phyloP scores from a whole-genome alignment of 2,888 invertebrate genomes.

The Idaea aversata region DNA sequence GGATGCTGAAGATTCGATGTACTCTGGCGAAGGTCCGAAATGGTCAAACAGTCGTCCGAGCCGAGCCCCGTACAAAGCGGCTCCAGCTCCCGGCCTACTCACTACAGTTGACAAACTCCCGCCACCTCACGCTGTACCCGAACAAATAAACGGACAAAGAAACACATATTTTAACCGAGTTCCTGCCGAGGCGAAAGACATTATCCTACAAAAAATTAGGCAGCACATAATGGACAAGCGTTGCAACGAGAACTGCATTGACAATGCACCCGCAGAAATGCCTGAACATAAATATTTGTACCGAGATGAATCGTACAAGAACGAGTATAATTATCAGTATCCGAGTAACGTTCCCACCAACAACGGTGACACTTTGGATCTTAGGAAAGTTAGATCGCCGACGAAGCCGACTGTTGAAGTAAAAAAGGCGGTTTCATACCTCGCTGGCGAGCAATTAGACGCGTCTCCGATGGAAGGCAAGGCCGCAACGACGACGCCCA shows the following conservation, averaged over 20 bases:
- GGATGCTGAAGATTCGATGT: slow-evolving; percentile 67
- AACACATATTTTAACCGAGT: slow-evolving; percentile 67
- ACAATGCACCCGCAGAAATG: slow-evolving; percentile 43
- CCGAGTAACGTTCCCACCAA: slow-evolving; percentile 43
- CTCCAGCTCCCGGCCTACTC: slow-evolving; percentile 66
- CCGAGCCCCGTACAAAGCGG: slow-evolving; percentile 38
- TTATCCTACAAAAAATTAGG: slow-evolving; percentile 74
- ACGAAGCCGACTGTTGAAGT: slow-evolving; percentile 45
- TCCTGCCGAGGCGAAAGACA: slow-evolving; percentile 72
- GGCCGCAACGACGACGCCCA: slow-evolving; percentile 21
- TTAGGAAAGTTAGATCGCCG: slow-evolving; percentile 71
- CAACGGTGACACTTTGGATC: slow-evolving; percentile 67
- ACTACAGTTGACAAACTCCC: slow-evolving; percentile 72
- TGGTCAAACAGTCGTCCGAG: slow-evolving; percentile 51
- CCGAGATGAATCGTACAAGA: slow-evolving; percentile 58
- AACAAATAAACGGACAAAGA: slow-evolving; percentile 50
- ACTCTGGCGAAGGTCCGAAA: slow-evolving; percentile 58
- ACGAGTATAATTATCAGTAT: slow-evolving; percentile 53
- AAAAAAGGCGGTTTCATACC: slow-evolving; percentile 44
- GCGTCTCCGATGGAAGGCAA: slow-evolving; percentile 51
- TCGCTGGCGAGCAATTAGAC: slow-evolving; percentile 44
- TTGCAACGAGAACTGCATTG: slow-evolving; percentile 57
- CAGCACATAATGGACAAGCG: slow-evolving; percentile 78
- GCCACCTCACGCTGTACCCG: slow-evolving; percentile 43
- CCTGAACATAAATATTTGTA: slow-evolving; percentile 59